Conservation (phyloP, 1,140 invertebrate genomes). For the Drosophila busckii region DNA sequence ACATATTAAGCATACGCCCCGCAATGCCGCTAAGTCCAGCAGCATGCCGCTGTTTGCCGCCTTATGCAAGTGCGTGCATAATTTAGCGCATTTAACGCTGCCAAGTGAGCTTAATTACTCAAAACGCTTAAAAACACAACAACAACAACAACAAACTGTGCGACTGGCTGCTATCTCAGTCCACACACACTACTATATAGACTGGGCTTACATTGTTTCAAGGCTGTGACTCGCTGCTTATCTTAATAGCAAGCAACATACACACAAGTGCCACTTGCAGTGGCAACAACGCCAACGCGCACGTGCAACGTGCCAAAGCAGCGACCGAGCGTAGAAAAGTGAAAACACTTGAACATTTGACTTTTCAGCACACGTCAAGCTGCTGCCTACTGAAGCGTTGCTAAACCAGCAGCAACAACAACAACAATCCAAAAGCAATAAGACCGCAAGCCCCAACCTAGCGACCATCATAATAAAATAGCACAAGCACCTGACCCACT, state of each 20-base stretch:
- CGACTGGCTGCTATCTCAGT: conserved; percentile 10
- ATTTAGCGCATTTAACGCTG: conserved; percentile 22
- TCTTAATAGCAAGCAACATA: conserved; percentile 36
- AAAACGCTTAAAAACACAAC: conserved; percentile 17
- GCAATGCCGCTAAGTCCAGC: no score
- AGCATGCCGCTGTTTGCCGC: conserved; percentile 7
- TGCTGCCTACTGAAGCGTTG: conserved; percentile 44
- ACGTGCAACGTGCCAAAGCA: conserved; percentile 54
- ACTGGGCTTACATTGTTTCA: conserved; percentile 39
- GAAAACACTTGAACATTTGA: conserved; percentile 69
- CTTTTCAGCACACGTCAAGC: conserved; percentile 58
- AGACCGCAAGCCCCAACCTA: no score
- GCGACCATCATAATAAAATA: no score
- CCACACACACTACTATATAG: background rate
- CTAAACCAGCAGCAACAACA: no score
- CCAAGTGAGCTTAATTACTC: conserved; percentile 39
- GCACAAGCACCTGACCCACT: no score
- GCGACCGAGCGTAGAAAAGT: conserved; percentile 47
- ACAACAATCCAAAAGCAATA: no score
- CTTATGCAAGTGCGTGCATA: conserved; percentile 44
- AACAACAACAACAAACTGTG: conserved; percentile 14
- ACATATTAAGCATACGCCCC: no score
- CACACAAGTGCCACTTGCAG: conserved; percentile 55
- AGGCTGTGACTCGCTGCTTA: conserved; percentile 48
- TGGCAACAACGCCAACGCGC: conserved; percentile 25